Base-by-base conservation (phyloP, 2,113 vertebrate genomes). In the Montifringilla adamsi region DNA sequence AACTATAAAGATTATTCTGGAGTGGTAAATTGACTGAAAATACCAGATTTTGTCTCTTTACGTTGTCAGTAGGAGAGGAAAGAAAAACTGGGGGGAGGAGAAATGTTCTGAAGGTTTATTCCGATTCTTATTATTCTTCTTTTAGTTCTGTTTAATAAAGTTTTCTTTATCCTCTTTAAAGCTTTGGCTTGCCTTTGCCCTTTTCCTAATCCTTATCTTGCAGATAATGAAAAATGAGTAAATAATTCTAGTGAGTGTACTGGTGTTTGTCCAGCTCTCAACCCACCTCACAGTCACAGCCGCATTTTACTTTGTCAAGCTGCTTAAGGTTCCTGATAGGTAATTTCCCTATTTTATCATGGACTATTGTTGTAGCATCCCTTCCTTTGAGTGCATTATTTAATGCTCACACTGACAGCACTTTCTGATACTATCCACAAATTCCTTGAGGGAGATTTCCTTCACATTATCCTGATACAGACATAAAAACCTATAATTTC, bases 281-380 rank as follows among this genome's bases (percentile, higher is more conserved):
- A 46, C 11, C 20, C 15, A 75, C 11, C 20, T 59, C 20, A 30
- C 8, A 59, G 19, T 33, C 10, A 1, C 17, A 63, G 58, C 21
- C 39, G 33, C 9, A 39, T 55, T 64, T 64, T 46, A 37, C 28
- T 84, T 73, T 55, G 18, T 47, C 39, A 39, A 84, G 9, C 19
- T 47, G 39, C 47, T 74, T 55, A 9, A 64, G 11, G 18, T 27
- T 39, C 17, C 27, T 17, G 39, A 23, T 33, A 46, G 33, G 15
- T 39, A 4, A 33, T 33, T 73, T 46, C 33, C 55, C 28, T 55
- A 9, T 33, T 73, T 49, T 64, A 11, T 39, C 39, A 73, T 3
- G 2, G 27, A 33, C 18, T 39, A 33, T 16, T 1, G 0, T 33
- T 46, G 22, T 18, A 33, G 9, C 18, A 55, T 46, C 8, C 6